Evolutionary conservation across 2,797 vertebrate species (phyloP).

Genomic region (Ibycter americanus): DNA sequence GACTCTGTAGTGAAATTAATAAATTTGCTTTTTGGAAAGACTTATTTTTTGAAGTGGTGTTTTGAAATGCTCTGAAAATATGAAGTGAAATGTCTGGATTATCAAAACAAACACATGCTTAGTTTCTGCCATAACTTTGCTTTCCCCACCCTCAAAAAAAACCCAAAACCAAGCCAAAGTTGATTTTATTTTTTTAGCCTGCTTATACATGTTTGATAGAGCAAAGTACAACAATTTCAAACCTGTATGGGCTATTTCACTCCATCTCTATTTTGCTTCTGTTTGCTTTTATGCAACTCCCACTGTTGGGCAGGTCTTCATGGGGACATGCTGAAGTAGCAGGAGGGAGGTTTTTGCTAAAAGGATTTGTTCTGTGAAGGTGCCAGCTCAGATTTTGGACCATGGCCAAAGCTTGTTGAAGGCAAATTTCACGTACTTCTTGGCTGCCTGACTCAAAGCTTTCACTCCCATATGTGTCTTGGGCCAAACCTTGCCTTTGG

Average conservation of each 20-base stretch:
- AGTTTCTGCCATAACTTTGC: background rate
- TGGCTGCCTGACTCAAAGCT: background rate
- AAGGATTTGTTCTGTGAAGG: background rate
- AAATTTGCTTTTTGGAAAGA: background rate
- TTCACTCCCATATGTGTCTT: background rate
- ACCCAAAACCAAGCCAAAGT: accelerated
- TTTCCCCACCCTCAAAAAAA: accelerated
- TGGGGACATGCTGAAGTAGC: background rate
- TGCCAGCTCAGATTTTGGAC: background rate
- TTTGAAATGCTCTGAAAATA: background rate
- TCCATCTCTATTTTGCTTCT: background rate
- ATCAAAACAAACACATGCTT: background rate
- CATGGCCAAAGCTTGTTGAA: background rate
- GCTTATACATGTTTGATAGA: background rate
- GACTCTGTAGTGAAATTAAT: background rate
- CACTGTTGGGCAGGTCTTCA: background rate
- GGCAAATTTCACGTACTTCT: background rate
- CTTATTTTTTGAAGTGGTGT: background rate
- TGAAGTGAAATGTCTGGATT: background rate
- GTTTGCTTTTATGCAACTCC: background rate
- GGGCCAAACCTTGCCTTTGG: background rate
- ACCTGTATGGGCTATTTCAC: background rate
- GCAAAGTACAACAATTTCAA: background rate
- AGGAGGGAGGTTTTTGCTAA: background rate
- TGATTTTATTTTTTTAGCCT: background rate